Evolutionary conservation across 2,888 invertebrate species (phyloP), one percentile per base, ranked within the genome.

Genomic region (Beris morrisii): DNA sequence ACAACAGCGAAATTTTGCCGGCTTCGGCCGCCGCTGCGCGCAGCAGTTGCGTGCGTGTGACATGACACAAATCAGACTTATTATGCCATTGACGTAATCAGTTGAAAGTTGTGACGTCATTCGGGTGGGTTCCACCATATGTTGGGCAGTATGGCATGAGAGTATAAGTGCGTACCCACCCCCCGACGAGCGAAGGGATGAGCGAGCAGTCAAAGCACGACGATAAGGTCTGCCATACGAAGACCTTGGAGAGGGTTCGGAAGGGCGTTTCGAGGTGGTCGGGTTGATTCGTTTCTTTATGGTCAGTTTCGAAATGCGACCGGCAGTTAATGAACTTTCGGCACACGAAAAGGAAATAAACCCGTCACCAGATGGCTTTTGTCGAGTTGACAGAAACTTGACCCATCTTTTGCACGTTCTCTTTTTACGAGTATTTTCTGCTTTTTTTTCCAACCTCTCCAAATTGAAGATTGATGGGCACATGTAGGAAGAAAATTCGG

Each of bases 321-420:
- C 30, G 22, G 46, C 46, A 58, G 45, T 61, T 61, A 52, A 61
- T 61, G 61, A 52, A 38, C 58, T 52, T 52, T 9, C 32, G 38
- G 45, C 52, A 61, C 5, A 22, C 32, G 52, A 15, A 38, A 38
- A 13, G n/a, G 30, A 38, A 22, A 43, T n/a, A 50, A 11, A 3
- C 22, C 28, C 4, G 45, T 15, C 56, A 13, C 38, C 61, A 50
- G 61, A 61, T 61, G 61, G 61, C 45, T 61, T 61, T 61, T 61
- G 61, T 50, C 52, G 50, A 22, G 50, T 61, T 50, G 61, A 61
- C 61, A 61, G 50, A 61, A 61, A 61, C 61, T 61, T 61, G 61
- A 52, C 43, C 50, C 50, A 38, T 50, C 50, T 61, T 61, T 61
- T 61, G 52, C 61, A 52, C 61, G 52, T 61, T 38, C 61, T n/a